Evolutionary conservation across 2,113 vertebrate species (phyloP).

Genomic region (Cyprinus carpio): DNA sequence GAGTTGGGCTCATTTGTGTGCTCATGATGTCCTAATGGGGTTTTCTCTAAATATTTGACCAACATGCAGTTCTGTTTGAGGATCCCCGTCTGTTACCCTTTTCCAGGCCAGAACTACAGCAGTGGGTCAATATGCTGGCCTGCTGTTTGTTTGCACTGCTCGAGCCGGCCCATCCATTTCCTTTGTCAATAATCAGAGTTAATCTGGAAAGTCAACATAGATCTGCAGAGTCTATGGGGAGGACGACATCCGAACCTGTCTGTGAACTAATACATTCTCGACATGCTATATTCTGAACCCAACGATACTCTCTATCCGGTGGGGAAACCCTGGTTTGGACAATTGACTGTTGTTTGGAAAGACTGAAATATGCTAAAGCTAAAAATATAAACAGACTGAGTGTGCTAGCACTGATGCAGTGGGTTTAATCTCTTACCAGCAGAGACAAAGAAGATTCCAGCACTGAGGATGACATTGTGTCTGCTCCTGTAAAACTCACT

Average conservation of each 20-base stretch:
- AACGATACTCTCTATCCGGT: neutral
- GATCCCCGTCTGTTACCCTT: conserved; percentile 20
- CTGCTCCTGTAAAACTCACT: conserved; percentile 97
- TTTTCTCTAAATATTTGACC: conserved; percentile 66
- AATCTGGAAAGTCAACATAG: conserved; percentile 48
- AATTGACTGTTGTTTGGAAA: neutral
- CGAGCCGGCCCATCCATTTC: conserved; percentile 23
- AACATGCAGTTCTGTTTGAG: conserved; percentile 45
- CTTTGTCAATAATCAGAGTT: conserved; percentile 51
- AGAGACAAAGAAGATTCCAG: conserved; percentile 73
- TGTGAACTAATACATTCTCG: conserved; percentile 22
- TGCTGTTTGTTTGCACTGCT: conserved; percentile 41
- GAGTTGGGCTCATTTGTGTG: conserved; percentile 49
- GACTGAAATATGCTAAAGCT: neutral
- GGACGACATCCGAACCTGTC: neutral
- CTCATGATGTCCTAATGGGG: conserved; percentile 56
- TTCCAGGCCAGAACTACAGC: conserved; percentile 30
- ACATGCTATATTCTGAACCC: neutral
- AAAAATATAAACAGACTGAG: conserved; percentile 4
- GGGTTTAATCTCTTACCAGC: conserved; percentile 80
- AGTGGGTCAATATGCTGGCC: conserved; percentile 39
- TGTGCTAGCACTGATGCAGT: neutral
- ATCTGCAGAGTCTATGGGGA: neutral
- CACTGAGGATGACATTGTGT: conserved; percentile 96
- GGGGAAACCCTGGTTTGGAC: neutral